Percentiles rank a stretch among this genome's conserved stretches.
Conservation (phyloP, 2,797 vertebrate species). For the Epinephelus coioides region DNA sequence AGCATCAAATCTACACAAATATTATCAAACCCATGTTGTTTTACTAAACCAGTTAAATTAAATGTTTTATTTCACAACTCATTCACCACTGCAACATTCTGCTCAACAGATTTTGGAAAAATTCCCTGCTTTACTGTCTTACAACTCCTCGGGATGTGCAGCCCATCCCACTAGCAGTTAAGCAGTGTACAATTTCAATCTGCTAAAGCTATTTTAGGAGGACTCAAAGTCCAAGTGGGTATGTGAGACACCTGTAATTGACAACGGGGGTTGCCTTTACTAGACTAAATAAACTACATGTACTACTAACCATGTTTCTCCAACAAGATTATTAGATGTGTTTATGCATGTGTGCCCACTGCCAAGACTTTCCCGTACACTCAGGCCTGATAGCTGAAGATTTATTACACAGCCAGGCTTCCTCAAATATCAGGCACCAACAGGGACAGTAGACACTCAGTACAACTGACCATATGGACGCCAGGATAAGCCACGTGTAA, state of each 20-base stretch:
- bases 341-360: background rate
- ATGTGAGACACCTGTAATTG: slow-evolving; percentile 79
- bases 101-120: background rate
- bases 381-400: background rate
- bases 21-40: background rate
- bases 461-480: slow-evolving; percentile 64
- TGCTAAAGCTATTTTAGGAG: slow-evolving; percentile 84
- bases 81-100: background rate
- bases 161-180: slow-evolving; percentile 53
- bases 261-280: slow-evolving; percentile 50
- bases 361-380: background rate
- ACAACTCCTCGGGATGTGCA: slow-evolving; percentile 24
- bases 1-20: background rate
- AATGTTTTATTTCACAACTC: background rate
- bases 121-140: slow-evolving; percentile 34
- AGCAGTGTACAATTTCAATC: slow-evolving; percentile 80
- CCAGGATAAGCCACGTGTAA: slow-evolving; percentile 69
- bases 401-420: background rate
- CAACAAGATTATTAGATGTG: background rate
- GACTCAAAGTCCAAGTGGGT: slow-evolving; percentile 66
- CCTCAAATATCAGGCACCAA: slow-evolving; percentile 39
- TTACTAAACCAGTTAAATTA: background rate
- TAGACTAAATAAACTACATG: background rate
- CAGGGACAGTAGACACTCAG: slow-evolving; percentile 28
- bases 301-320: background rate